These are phyloP conservation scores for Coranthus polyacanthus DNA, from an alignment of 2,797 vertebrate species.

Conservation along the genomic window DNA sequence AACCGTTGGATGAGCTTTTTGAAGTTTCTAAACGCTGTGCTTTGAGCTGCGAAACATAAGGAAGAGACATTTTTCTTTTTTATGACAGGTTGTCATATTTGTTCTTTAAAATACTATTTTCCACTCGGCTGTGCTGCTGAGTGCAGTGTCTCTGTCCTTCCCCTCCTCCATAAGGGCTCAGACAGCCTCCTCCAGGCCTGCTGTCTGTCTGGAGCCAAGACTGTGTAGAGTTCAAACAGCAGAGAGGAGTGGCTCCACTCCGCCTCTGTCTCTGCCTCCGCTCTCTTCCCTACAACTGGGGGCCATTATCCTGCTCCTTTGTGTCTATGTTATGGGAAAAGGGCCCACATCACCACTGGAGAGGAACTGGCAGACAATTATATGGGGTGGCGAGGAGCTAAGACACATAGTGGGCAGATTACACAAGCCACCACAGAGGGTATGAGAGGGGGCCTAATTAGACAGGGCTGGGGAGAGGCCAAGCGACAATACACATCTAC, in stretches of 20 bases:
- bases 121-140: conserved; percentile 44
- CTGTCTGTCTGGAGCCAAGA: conserved; percentile 81
- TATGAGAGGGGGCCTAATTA: conserved; percentile 91
- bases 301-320: conserved; percentile 84
- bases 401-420: conserved; percentile 92
- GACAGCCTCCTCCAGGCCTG: conserved; percentile 74
- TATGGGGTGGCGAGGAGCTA: conserved; percentile 89
- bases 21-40: conserved; percentile 23
- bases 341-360: conserved; percentile 82
- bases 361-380: conserved; percentile 87
- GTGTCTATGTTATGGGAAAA: conserved; percentile 85
- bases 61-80: conserved; percentile 13
- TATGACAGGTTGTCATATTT: conserved; percentile 24
- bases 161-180: conserved; percentile 63
- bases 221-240: conserved; percentile 83
- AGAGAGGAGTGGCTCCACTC: conserved; percentile 82
- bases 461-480: conserved; percentile 85
- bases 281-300: conserved; percentile 80
- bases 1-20: conserved; percentile 30
- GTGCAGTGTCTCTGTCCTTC: conserved; percentile 53
- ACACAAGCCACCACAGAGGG: conserved; percentile 92
- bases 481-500: conserved; percentile 84
- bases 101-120: conserved; percentile 42
- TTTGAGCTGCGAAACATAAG: conserved; percentile 4
- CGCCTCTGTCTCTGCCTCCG: conserved; percentile 71